Conservation (phyloP, 2,888 invertebrate species). For the Rhamphomyia laevipes region DNA sequence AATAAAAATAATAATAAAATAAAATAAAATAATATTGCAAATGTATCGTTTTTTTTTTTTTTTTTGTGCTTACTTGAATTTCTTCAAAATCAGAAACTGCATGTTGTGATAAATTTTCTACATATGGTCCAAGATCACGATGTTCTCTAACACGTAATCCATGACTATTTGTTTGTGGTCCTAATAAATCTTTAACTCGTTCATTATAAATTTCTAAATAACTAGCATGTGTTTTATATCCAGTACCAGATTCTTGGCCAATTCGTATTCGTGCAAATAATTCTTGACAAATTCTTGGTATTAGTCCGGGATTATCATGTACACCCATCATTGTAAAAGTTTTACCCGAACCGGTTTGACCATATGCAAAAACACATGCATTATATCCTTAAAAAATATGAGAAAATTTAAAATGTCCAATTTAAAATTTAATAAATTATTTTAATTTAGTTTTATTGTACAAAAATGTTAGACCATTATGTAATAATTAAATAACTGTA, state of each 20-base stretch:
- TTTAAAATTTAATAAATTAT: not conserved
- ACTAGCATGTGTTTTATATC: slow-evolving; percentile 76
- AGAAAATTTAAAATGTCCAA: not conserved
- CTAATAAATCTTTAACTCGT: slow-evolving; percentile 59
- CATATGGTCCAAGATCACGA: slow-evolving; percentile 69
- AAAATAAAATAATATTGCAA: not conserved
- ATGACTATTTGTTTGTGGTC: slow-evolving; percentile 48
- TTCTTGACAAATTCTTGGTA: slow-evolving; percentile 75
- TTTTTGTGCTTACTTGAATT: slow-evolving; percentile 60
- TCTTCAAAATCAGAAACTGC: slow-evolving; percentile 76
- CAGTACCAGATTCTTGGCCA: slow-evolving; percentile 68
- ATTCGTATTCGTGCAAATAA: slow-evolving; percentile 71
- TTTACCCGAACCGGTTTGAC: slow-evolving; percentile 84
- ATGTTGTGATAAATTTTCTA: slow-evolving; percentile 76
- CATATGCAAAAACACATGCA: slow-evolving; percentile 84
- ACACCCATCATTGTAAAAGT: slow-evolving; percentile 86
- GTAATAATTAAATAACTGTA: not conserved
- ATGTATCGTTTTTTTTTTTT: too few species aligned
- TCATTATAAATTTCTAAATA: slow-evolving; percentile 82
- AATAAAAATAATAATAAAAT: not conserved
- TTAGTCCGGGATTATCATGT: slow-evolving; percentile 67
- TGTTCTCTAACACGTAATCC: slow-evolving; percentile 68
- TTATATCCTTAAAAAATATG: slow-evolving; percentile 46
- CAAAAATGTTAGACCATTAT: not conserved
- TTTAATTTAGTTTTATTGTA: not conserved